These are phyloP conservation scores for Corythornis leucogaster DNA, from an alignment of 2,797 vertebrate species.

Conservation along the genomic window DNA sequence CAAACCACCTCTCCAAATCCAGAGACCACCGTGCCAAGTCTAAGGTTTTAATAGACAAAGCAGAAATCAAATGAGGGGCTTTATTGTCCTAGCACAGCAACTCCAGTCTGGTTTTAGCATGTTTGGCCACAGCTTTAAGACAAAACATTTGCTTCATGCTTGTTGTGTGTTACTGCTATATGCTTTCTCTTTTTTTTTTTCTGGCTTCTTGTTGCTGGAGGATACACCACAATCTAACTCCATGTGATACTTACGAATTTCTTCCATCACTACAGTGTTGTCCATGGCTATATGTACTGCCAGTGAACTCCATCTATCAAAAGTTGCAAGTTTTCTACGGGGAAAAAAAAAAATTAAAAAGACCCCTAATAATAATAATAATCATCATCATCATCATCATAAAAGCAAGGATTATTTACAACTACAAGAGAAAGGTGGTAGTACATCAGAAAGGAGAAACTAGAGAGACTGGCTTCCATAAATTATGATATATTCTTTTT, in stretches of 20 bases:
- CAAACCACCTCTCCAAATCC: background rate
- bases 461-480: background rate
- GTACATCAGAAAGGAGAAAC: background rate
- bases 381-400: too few species aligned
- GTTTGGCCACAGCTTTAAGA: background rate
- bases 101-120: background rate
- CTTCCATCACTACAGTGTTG: conserved; percentile 98
- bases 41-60: background rate
- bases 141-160: background rate
- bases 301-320: conserved; percentile 94
- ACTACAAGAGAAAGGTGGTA: background rate
- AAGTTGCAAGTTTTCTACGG: conserved; percentile 91
- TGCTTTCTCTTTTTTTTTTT: background rate
- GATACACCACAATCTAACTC: background rate
- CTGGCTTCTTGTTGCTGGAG: background rate
- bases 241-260: conserved; percentile 89
- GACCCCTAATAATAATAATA: too few species aligned
- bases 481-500: background rate
- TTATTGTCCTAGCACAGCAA: background rate
- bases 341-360: background rate
- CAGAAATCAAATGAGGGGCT: background rate
- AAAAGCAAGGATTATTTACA: background rate
- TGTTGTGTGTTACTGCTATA: background rate
- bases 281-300: conserved; percentile 98
- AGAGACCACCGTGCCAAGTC: background rate